These are phyloP conservation scores for Xylota segnis DNA, from an alignment of 2,888 invertebrate species.

Conservation along the genomic window DNA sequence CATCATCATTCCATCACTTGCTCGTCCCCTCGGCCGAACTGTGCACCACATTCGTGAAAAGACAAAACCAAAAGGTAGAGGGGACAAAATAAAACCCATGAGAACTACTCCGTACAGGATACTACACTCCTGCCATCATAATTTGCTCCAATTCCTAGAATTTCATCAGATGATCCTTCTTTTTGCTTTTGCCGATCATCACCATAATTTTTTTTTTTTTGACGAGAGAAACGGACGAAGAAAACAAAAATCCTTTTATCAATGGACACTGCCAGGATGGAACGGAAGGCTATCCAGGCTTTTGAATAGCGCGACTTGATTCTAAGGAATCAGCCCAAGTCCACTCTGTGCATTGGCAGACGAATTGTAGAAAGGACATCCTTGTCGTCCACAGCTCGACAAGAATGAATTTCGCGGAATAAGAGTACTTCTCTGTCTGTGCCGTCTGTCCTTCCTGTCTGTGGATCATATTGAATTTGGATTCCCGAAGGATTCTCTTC, in stretches of 20 bases:
- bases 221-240: not conserved
- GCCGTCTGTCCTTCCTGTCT: constrained; percentile 34
- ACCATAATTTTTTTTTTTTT: not conserved
- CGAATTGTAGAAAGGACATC: constrained; percentile 56
- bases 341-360: constrained; percentile 3
- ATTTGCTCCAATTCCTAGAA: constrained; percentile 75
- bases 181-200: constrained; percentile 32
- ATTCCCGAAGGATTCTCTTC: constrained; percentile 65
- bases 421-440: constrained; percentile 29
- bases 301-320: constrained; percentile 23
- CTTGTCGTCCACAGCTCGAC: constrained; percentile 26
- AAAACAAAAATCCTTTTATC: not conserved
- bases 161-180: constrained; percentile 52
- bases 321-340: constrained; percentile 14
- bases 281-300: not conserved
- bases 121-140: constrained; percentile 36
- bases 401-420: constrained; percentile 69
- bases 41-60: constrained; percentile 36
- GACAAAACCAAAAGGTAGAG: not conserved
- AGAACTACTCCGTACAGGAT: constrained; percentile 43
- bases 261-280: constrained; percentile 26
- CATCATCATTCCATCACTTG: constrained; percentile 37
- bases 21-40: not conserved
- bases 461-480: constrained; percentile 30
- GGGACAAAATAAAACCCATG: constrained; percentile 52